These are phyloP conservation scores for Macrochelys suwanniensis DNA, from an alignment of 2,797 vertebrate species.

Conservation along the genomic window DNA sequence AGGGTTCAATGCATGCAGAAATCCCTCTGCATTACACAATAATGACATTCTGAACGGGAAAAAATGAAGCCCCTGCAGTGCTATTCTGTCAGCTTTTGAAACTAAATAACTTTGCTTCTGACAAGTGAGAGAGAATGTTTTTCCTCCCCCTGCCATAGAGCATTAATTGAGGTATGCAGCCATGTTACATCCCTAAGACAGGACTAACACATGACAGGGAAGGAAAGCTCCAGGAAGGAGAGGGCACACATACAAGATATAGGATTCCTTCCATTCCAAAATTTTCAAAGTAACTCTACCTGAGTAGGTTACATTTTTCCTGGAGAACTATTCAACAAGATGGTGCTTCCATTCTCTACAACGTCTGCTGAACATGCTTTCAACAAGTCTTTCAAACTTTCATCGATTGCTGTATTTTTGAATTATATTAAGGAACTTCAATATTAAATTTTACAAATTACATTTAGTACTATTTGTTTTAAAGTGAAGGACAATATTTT, in stretches of 20 bases:
- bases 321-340: not conserved
- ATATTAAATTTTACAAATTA: not conserved
- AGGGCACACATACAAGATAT: not conserved
- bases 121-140: constrained; percentile 82
- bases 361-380: not conserved
- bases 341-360: not conserved
- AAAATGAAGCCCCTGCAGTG: constrained; percentile 87
- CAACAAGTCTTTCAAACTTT: not conserved
- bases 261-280: not conserved
- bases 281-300: not conserved
- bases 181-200: constrained; percentile 71
- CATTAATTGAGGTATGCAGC: constrained; percentile 85
- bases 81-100: constrained; percentile 86
- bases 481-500: not conserved
- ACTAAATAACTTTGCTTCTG: constrained; percentile 87
- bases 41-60: constrained; percentile 83
- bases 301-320: not conserved
- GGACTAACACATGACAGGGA: constrained; percentile 51
- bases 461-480: not conserved
- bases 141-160: constrained; percentile 81
- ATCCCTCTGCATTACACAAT: constrained; percentile 81
- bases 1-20: constrained; percentile 66
- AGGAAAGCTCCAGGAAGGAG: not conserved
- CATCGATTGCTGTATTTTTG: not conserved
- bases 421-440: not conserved